These are phyloP conservation scores for Gila robusta DNA, from an alignment of 2,797 vertebrate species.

Conservation along the genomic window DNA sequence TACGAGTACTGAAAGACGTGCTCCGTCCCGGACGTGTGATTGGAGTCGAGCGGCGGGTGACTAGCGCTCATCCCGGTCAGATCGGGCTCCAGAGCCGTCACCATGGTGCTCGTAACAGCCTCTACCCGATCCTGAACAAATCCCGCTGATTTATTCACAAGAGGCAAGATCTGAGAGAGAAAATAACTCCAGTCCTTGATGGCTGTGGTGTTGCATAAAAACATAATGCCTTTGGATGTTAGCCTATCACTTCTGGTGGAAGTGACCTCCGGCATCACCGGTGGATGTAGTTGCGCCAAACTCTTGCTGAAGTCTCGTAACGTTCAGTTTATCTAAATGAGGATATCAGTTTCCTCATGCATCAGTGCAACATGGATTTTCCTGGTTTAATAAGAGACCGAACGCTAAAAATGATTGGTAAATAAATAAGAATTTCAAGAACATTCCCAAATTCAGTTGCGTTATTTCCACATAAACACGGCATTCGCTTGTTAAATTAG, in stretches of 20 bases:
- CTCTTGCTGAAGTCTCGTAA: conserved; percentile 1
- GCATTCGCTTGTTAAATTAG: not conserved
- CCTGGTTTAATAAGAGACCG: not conserved
- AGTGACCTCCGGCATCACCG: conserved; percentile 45
- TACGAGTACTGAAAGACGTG: conserved; percentile 87
- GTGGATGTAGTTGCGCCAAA: conserved; percentile 37
- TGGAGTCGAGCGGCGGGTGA: conserved; percentile 81
- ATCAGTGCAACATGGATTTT: not conserved
- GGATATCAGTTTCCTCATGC: not conserved
- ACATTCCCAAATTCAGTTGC: not conserved
- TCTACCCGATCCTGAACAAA: conserved; percentile 81
- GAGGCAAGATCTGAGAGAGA: conserved; percentile 86
- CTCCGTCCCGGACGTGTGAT: conserved; percentile 85
- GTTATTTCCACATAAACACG: not conserved
- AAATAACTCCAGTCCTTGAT: conserved; percentile 90
- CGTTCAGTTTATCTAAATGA: conserved; percentile 20
- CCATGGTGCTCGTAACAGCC: conserved; percentile 82
- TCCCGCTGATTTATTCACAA: conserved; percentile 84
- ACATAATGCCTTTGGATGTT: conserved; percentile 76
- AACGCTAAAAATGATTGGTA: not conserved
- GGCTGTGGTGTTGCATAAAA: conserved; percentile 87
- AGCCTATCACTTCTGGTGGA: conserved; percentile 21
- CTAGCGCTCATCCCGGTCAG: conserved; percentile 78
- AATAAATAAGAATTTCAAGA: not conserved
- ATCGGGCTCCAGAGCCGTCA: conserved; percentile 84